A percentile compares a stretch with the other conserved stretches of the same genome.
These are phyloP conservation scores for Ondatra zibethicus DNA, from an alignment of 2,113 vertebrate genomes.

Conservation along the genomic window DNA sequence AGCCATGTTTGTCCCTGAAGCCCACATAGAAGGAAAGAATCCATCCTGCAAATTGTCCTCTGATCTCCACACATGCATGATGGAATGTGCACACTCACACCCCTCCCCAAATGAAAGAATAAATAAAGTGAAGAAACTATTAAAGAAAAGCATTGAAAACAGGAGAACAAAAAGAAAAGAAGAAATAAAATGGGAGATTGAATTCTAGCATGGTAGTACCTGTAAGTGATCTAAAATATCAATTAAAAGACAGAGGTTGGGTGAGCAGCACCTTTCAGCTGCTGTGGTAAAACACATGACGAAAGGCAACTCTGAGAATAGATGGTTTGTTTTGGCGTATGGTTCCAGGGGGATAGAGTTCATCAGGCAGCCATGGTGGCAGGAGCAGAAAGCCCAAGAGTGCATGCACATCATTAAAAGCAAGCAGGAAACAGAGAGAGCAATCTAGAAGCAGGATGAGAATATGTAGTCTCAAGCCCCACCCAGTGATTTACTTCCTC, in stretches of 20 bases:
- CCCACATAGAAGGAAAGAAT: neutral
- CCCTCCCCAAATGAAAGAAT: neutral
- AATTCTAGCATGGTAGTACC: conserved; percentile 21
- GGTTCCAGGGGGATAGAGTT: neutral
- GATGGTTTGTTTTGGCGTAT: neutral
- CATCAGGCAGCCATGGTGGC: too few species aligned
- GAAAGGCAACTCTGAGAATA: neutral
- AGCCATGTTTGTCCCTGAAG: neutral
- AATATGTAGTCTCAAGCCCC: neutral
- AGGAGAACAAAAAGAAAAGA: neutral
- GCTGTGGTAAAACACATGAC: neutral
- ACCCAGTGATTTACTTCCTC: neutral
- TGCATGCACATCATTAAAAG: neutral
- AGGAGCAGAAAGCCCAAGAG: neutral
- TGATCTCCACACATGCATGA: neutral
- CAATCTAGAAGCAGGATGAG: neutral
- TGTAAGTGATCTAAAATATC: neutral
- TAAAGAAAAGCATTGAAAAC: neutral
- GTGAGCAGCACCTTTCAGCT: neutral
- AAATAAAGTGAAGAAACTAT: neutral
- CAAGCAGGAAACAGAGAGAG: neutral
- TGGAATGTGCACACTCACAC: neutral
- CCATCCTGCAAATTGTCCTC: neutral
- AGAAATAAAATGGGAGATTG: conserved; percentile 15
- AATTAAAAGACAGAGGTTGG: neutral